Base-by-base conservation (phyloP, 2,888 invertebrate genomes). In the Melipona bicolor region DNA sequence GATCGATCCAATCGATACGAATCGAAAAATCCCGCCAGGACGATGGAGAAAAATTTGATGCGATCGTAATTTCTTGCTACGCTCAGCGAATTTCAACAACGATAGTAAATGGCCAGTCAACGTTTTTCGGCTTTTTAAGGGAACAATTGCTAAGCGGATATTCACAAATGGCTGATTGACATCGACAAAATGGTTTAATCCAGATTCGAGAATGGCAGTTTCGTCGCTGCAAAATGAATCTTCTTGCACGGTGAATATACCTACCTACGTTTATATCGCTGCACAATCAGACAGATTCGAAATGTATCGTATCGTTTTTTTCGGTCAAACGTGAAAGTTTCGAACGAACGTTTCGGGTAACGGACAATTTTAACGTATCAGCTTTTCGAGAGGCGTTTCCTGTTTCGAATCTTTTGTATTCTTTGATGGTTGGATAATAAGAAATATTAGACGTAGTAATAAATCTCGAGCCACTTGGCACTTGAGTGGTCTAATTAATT, bases 401-500 rank as follows among this genome's bases (percentile, higher is more conserved):
- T 50, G 32, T 11, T n/a, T n/a, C 13, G 15, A 49, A 68, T 71
- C 64, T 74, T 75, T 79, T 36, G 64, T 56, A n/a, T 21, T 56
- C n/a, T 36, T 50, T 24, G 56, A 64, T 77, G 67, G 80, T 77
- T 69, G 43, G 52, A 72, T 56, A 17, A 83, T 62, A 81, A 43
- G 2, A 43, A 43, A 43, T 43, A 43, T 43, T 9, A 43, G 43
- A 43, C 9, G 9, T 43, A 11, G 9, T 9, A 43, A 89, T 89
- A 87, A 88, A 89, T 90, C 88, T 88, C 68, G 81, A 73, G 64
- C 54, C 70, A 79, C 64, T 32, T 71, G 77, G 74, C 85, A 80
- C 84, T 73, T 68, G 73, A 73, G 80, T 67, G 81, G 86, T 82
- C 89, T 90, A 88, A 90, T 90, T 90, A 90, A 90, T 90, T 89